These are phyloP conservation scores for Lepidurus packardi DNA, from an alignment of 1,140 invertebrate genomes.

Conservation along the genomic window DNA sequence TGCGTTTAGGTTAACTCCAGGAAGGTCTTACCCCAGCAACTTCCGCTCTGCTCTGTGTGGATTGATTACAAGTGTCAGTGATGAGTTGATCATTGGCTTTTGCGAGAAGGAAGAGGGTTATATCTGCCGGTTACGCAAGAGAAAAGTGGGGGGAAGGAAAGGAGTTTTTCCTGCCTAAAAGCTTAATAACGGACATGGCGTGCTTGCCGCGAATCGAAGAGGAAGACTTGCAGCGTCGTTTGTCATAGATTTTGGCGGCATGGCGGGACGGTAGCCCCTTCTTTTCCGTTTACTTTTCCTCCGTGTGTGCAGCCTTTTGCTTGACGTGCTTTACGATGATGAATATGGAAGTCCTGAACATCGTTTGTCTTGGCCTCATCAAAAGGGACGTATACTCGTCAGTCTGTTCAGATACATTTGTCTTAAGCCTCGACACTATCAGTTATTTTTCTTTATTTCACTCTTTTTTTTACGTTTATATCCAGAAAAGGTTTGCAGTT, in stretches of 20 bases:
- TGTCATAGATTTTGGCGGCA: not conserved
- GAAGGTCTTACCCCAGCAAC: not conserved
- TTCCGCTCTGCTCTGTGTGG: not conserved
- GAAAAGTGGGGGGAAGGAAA: not conserved
- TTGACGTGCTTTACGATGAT: not conserved
- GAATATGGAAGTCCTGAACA: constrained; percentile 12
- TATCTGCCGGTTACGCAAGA: not conserved
- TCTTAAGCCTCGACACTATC: constrained; percentile 11
- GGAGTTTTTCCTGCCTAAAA: not conserved
- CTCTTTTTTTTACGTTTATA: not conserved
- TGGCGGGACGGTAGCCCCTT: not conserved
- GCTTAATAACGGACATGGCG: constrained; percentile 7
- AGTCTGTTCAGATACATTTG: constrained; percentile 16
- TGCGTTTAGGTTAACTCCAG: not conserved
- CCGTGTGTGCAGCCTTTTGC: not conserved
- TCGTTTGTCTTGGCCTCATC: constrained; percentile 21
- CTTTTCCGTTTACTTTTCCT: not conserved
- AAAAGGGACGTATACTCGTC: constrained; percentile 8
- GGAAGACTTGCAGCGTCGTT: constrained; percentile 7
- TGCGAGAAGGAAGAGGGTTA: not conserved
- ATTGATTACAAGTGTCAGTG: not conserved
- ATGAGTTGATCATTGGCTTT: not conserved
- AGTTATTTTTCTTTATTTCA: not conserved
- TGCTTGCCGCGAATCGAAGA: not conserved
- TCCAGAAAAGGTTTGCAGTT: not conserved